phyloP scores from a whole-genome alignment of 1,140 invertebrate species.

The Vollenhovia emeryi region DNA sequence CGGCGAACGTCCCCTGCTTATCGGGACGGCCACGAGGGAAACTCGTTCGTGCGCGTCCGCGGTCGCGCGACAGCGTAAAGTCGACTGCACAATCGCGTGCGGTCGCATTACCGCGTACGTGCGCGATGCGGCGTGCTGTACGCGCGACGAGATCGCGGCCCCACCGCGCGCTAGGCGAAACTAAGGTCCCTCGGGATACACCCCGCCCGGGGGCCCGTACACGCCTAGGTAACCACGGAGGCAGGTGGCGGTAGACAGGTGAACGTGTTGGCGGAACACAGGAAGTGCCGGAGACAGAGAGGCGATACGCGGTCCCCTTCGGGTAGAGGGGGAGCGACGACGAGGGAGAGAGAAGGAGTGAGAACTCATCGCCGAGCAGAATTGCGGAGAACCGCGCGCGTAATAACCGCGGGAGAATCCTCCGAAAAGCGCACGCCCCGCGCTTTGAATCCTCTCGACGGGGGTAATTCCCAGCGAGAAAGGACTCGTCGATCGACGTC shows the following conservation, averaged over 20 bases:
- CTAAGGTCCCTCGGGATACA: slow-evolving; percentile 64
- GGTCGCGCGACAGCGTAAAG: slow-evolving; percentile 66
- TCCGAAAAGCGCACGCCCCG: not conserved
- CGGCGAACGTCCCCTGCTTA: slow-evolving; percentile 20
- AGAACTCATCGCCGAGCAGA: slow-evolving; percentile 27
- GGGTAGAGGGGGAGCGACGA: not conserved
- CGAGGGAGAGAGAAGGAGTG: slow-evolving; percentile 24
- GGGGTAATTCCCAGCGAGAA: too few species aligned
- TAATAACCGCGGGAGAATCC: not conserved
- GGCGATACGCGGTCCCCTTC: slow-evolving; percentile 62
- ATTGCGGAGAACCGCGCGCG: not conserved
- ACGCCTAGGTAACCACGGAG: slow-evolving; percentile 70
- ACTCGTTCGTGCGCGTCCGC: slow-evolving; percentile 31
- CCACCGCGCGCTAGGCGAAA: slow-evolving; percentile 49
- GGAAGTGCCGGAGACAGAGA: slow-evolving; percentile 80
- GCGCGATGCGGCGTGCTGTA: not conserved
- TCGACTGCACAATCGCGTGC: slow-evolving; percentile 63
- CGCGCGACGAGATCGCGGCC: slow-evolving; percentile 6
- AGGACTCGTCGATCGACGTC: too few species aligned
- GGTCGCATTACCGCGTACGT: slow-evolving; percentile 53
- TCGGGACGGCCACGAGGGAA: slow-evolving; percentile 29
- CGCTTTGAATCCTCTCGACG: not conserved
- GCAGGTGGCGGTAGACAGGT: slow-evolving; percentile 81
- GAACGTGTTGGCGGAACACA: slow-evolving; percentile 80
- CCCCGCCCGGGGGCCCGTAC: slow-evolving; percentile 9